Conservation (phyloP, 2,888 invertebrate species). For the Meloe dianella region DNA sequence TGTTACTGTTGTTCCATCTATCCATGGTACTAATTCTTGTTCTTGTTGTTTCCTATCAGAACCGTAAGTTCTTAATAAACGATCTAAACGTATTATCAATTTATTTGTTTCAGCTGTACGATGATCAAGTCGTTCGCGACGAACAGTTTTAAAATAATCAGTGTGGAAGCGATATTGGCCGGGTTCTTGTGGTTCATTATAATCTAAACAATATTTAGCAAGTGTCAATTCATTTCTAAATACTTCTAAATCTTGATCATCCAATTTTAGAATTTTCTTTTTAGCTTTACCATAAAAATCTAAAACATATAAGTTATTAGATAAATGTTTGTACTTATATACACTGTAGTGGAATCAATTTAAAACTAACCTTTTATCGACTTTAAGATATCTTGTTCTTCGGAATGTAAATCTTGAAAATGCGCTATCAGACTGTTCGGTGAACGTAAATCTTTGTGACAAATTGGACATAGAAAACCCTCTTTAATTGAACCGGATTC, state of each 20-base stretch:
- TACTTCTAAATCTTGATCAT: conserved; percentile 70
- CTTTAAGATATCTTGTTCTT: conserved; percentile 83
- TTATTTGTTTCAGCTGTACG: conserved; percentile 96
- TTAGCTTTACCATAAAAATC: conserved; percentile 86
- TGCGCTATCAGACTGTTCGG: conserved; percentile 83
- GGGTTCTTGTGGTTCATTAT: conserved; percentile 67
- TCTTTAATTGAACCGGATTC: conserved; percentile 69
- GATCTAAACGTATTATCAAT: conserved; percentile 90
- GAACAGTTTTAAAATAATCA: conserved; percentile 75
- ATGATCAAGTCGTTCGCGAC: conserved; percentile 76
- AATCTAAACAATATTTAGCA: conserved; percentile 58
- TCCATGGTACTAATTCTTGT: conserved; percentile 86
- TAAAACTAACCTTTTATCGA: conserved; percentile 71
- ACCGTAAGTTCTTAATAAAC: conserved; percentile 78
- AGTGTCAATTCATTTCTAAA: conserved; percentile 61
- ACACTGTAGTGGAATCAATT: conserved; percentile 16
- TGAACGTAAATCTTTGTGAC: conserved; percentile 87
- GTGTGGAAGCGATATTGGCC: conserved; percentile 72
- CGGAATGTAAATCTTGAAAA: conserved; percentile 87
- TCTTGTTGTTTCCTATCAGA: conserved; percentile 76
- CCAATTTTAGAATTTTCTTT: conserved; percentile 80
- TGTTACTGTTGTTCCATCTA: conserved; percentile 88
- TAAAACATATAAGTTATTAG: too few relatives aligned
- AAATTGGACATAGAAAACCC: conserved; percentile 95
- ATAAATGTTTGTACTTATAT: too few relatives aligned